A percentile compares a stretch with the other conserved stretches of the same genome.
Evolutionary conservation across 2,113 vertebrate genomes (phyloP).

Genomic region (Gambusia holbrooki): DNA sequence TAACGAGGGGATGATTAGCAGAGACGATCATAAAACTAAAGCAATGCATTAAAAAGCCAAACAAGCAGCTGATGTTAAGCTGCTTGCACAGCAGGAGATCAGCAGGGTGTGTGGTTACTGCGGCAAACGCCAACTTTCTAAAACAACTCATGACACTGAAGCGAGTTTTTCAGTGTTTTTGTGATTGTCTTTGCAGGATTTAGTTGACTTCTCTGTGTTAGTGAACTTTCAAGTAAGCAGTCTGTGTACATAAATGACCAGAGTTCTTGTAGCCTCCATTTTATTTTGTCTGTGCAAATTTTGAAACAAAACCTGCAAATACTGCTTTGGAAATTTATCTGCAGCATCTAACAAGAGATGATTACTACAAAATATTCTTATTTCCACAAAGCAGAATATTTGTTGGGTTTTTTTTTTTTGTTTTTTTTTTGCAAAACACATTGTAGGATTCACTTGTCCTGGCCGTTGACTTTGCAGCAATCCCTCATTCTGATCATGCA

Average conservation of each 20-base stretch:
- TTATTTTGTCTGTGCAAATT: not conserved
- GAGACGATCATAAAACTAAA: conserved; percentile 28
- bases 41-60: conserved; percentile 38
- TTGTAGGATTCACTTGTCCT: too few species aligned
- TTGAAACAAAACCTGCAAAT: not conserved
- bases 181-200: not conserved
- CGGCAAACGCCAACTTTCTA: conserved; percentile 19
- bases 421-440: not conserved
- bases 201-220: not conserved
- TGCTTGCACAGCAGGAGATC: conserved; percentile 49
- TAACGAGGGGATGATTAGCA: conserved; percentile 61
- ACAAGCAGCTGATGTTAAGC: conserved; percentile 39
- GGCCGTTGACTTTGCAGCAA: too few species aligned
- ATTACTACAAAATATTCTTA: not conserved
- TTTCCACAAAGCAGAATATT: not conserved
- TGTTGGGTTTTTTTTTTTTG: too few species aligned
- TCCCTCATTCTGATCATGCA: too few species aligned
- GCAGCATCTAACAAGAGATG: not conserved
- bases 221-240: not conserved
- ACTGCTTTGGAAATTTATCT: not conserved
- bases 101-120: not conserved
- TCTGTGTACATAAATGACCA: not conserved
- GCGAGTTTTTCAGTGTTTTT: not conserved
- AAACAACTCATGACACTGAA: conserved; percentile 23
- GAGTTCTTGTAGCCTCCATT: not conserved